These are phyloP conservation scores for Lydus trimaculatus DNA, from an alignment of 2,888 invertebrate genomes.

Conservation along the genomic window DNA sequence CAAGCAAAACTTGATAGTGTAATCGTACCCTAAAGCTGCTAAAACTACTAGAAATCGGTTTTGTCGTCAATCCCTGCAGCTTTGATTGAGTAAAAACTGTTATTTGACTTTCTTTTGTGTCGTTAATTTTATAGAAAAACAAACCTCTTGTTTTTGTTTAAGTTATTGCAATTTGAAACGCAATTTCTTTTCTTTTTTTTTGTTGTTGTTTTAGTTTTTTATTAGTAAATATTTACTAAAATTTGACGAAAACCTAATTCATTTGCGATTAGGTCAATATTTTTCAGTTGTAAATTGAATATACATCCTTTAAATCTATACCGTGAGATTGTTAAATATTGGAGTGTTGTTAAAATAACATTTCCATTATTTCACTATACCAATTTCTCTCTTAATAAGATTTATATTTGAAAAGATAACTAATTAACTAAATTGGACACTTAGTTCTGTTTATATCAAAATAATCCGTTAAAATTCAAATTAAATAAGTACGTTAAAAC, in stretches of 20 bases:
- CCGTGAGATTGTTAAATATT: conserved; percentile 46
- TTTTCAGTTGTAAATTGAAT: conserved; percentile 30
- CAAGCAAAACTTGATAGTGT: no score
- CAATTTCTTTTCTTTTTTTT: conserved; percentile 11
- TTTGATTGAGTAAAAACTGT: no score
- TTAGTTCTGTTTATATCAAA: neutral
- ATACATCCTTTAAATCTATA: conserved; percentile 34
- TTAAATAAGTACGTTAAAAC: neutral
- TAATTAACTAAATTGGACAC: conserved; percentile 8
- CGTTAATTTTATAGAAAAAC: no score
- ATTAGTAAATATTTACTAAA: conserved; percentile 2
- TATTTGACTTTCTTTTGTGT: no score
- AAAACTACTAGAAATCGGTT: no score
- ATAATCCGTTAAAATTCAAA: neutral
- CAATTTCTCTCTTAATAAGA: neutral
- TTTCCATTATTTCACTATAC: neutral
- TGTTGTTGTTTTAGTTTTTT: conserved; percentile 19
- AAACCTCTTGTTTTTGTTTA: neutral
- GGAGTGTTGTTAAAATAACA: conserved; percentile 30
- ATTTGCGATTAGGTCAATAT: conserved; percentile 29
- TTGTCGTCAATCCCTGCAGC: no score
- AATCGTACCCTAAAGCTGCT: no score
- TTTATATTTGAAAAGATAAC: neutral
- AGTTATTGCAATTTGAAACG: neutral
- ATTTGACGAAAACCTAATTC: conserved; percentile 22